Percentiles rank a stretch among this genome's conserved stretches.
Conservation (phyloP, 2,888 invertebrate genomes). For the Sphinx pinastri region DNA sequence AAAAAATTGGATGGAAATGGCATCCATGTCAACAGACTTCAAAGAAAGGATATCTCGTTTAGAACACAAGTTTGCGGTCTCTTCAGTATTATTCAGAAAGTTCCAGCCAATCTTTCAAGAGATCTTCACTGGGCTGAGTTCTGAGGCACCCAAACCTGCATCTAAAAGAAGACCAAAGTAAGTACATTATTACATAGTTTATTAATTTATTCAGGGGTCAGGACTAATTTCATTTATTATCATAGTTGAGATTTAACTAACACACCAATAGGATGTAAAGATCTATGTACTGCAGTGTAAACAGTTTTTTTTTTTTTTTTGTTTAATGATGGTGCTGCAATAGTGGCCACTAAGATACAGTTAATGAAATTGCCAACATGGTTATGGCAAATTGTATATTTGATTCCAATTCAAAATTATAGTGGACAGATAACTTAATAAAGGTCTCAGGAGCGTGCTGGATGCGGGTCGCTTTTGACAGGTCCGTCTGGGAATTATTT, state of each 20-base stretch:
- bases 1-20: conserved; percentile 98
- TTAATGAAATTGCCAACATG: too few species aligned
- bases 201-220: not conserved
- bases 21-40: conserved; percentile 92
- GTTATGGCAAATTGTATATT: too few species aligned
- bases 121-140: conserved; percentile 89
- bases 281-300: too few species aligned
- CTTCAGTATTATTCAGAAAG: conserved; percentile 96
- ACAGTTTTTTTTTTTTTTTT: too few species aligned
- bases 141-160: conserved; percentile 81
- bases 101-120: conserved; percentile 94
- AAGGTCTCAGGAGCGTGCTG: too few species aligned
- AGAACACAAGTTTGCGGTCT: conserved; percentile 96
- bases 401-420: too few species aligned
- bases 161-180: conserved; percentile 84
- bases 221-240: not conserved
- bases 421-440: too few species aligned
- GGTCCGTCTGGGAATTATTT: too few species aligned
- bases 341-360: too few species aligned
- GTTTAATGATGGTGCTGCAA: too few species aligned
- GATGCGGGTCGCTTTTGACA: too few species aligned
- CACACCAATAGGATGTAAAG: too few species aligned
- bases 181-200: conserved; percentile 40
- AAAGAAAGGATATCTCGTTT: conserved; percentile 91
- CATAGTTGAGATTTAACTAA: not conserved